These are phyloP conservation scores for Augochlorella aurata DNA, from an alignment of 2,888 invertebrate species.

Conservation along the genomic window DNA sequence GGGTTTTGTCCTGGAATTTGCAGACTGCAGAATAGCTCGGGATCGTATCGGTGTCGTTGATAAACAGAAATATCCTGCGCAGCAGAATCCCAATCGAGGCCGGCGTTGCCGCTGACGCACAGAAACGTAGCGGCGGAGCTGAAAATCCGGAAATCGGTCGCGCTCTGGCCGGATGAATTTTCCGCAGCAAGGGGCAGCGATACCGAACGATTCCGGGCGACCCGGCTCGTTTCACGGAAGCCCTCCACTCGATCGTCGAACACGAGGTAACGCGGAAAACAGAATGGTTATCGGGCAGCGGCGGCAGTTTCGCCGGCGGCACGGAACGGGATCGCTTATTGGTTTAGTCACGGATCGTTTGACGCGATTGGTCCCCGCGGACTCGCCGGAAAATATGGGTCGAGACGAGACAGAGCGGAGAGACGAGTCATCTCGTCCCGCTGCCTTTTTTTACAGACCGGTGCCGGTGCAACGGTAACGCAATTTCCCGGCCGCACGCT, in stretches of 20 bases:
- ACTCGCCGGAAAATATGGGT: slow-evolving; percentile 56
- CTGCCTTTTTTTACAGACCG: slow-evolving; percentile 11
- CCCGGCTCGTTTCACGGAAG: slow-evolving; percentile 15
- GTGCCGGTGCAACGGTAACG: slow-evolving; percentile 13
- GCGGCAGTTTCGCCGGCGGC: slow-evolving; percentile 33
- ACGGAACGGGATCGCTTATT: slow-evolving; percentile 70
- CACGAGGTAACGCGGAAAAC: slow-evolving; percentile 38
- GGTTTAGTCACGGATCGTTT: slow-evolving; percentile 76
- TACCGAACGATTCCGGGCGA: slow-evolving; percentile 14
- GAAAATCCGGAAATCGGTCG: slow-evolving; percentile 3
- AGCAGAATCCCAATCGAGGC: neutral
- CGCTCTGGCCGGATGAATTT: neutral
- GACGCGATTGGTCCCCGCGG: slow-evolving; percentile 68
- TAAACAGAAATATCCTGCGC: slow-evolving; percentile 8
- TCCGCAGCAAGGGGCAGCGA: slow-evolving; percentile 2
- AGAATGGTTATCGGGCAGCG: slow-evolving; percentile 50
- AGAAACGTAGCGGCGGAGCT: neutral
- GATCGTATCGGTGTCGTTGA: neutral
- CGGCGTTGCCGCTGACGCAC: no score
- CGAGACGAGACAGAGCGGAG: slow-evolving; percentile 35
- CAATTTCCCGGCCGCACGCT: slow-evolving; percentile 37
- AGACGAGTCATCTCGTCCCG: slow-evolving; percentile 14
- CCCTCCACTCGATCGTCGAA: slow-evolving; percentile 15
- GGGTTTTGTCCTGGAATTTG: neutral
- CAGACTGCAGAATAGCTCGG: neutral